Conservation (phyloP, 2,888 invertebrate species). For the Orthosia gothica region DNA sequence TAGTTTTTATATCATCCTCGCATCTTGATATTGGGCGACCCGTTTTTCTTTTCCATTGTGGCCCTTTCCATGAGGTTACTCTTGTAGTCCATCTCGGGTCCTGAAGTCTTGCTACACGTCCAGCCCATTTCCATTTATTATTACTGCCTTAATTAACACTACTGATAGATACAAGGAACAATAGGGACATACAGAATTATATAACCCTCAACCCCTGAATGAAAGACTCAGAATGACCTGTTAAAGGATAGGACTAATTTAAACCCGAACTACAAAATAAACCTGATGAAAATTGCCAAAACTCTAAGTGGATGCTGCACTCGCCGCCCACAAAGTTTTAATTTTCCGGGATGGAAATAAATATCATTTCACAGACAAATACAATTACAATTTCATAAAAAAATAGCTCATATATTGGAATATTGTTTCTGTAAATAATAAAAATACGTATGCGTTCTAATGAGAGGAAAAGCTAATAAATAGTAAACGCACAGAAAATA, state of each 20-base stretch:
- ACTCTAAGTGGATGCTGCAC: slow-evolving; percentile 6
- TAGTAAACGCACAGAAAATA: no score
- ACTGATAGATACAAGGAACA: neutral
- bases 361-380: neutral
- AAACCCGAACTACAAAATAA: slow-evolving; percentile 16
- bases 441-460: no score
- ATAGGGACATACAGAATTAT: neutral
- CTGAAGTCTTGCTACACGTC: no score
- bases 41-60: no score
- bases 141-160: neutral
- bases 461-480: neutral
- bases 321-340: neutral
- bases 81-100: no score
- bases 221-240: no score
- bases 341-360: slow-evolving; percentile 15
- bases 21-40: no score
- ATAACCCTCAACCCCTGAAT: neutral
- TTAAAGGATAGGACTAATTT: neutral
- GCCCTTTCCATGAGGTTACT: no score
- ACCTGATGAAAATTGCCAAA: slow-evolving; percentile 14
- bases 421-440: no score
- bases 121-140: neutral
- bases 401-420: neutral
- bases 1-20: no score
- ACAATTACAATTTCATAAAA: neutral